Percentiles rank a stretch among this genome's conserved stretches.
Conservation (phyloP, 2,797 vertebrate genomes). For the Acipenser transmontanus region DNA sequence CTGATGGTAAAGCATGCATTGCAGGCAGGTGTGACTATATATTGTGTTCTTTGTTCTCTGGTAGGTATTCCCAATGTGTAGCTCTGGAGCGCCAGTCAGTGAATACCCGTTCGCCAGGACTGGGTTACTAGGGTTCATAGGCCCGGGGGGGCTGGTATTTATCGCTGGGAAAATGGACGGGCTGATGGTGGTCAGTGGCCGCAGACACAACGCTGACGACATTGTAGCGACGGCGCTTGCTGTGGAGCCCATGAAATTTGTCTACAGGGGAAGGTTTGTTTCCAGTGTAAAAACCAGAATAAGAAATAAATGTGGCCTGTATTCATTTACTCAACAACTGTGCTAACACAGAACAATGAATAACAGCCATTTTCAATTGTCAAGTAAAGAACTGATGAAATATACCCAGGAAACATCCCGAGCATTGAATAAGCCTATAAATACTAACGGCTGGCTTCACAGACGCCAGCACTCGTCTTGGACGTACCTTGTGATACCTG, state of each 20-base stretch:
- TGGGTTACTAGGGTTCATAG: conserved; percentile 85
- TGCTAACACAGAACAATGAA: too few relatives aligned
- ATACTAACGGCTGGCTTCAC: too few relatives aligned
- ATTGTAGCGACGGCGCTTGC: conserved; percentile 91
- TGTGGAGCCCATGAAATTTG: conserved; percentile 95
- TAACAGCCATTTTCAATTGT: too few relatives aligned
- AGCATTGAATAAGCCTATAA: too few relatives aligned
- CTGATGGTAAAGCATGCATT: conserved; percentile 23
- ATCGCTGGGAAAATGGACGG: conserved; percentile 92
- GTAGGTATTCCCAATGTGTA: conserved; percentile 85
- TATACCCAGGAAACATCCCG: too few relatives aligned
- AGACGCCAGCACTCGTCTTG: too few relatives aligned
- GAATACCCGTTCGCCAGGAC: conserved; percentile 88
- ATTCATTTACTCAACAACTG: too few relatives aligned
- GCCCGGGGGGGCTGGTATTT: conserved; percentile 80
- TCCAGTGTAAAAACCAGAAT: neutral
- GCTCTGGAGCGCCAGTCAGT: conserved; percentile 70
- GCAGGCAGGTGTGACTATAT: neutral
- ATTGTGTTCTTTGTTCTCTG: conserved; percentile 9
- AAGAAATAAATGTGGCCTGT: neutral
- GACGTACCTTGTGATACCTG: too few relatives aligned
- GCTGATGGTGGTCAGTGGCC: conserved; percentile 85
- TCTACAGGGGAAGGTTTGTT: conserved; percentile 86
- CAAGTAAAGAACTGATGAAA: too few relatives aligned
- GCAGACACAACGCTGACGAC: conserved; percentile 88